These are phyloP conservation scores for Capitella teleta DNA, from an alignment of 1,140 invertebrate species.

Conservation along the genomic window DNA sequence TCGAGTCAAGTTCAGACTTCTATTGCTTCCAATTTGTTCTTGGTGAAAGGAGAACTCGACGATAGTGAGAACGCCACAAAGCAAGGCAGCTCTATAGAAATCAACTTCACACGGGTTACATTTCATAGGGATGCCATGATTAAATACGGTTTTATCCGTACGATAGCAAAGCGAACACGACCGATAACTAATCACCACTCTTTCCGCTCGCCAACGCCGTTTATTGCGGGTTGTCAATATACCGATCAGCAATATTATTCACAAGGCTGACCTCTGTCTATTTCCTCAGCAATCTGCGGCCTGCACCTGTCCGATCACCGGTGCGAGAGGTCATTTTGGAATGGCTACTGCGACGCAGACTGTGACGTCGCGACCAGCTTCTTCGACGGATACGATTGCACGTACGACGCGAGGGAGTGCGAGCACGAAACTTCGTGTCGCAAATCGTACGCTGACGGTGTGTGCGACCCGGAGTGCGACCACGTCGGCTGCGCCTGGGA, in stretches of 20 bases:
- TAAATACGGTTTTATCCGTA: neutral
- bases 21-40: no score
- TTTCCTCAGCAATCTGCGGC: slow-evolving; percentile 2
- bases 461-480: slow-evolving; percentile 4
- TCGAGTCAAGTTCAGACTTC: no score
- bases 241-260: neutral
- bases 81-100: no score
- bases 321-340: neutral
- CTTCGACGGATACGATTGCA: slow-evolving; percentile 4
- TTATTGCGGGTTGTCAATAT: neutral
- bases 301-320: neutral
- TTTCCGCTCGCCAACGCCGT: neutral
- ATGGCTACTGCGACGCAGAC: neutral
- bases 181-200: neutral
- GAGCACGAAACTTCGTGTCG: neutral
- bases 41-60: no score
- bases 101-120: neutral
- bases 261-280: neutral
- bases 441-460: neutral
- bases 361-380: neutral
- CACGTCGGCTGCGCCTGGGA: neutral
- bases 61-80: no score
- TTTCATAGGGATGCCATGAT: neutral
- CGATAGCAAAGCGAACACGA: neutral
- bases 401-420: neutral